phyloP scores from a whole-genome alignment of 2,888 invertebrate species.

The Carterocephalus palaemon region DNA sequence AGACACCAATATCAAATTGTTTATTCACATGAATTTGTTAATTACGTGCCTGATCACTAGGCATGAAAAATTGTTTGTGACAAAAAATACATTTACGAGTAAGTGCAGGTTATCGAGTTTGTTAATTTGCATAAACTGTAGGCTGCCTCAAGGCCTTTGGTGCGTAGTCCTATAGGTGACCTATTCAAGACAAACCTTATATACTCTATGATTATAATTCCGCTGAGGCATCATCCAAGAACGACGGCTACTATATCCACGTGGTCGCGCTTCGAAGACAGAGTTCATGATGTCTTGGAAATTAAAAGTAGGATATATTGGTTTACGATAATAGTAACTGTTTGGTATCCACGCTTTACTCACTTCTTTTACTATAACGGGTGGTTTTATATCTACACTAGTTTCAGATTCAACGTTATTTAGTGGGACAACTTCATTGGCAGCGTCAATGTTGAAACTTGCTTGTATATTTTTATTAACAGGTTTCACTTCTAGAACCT shows the following conservation, averaged over 20 bases:
- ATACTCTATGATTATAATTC: slow-evolving; percentile 32
- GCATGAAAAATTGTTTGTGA: slow-evolving; percentile 1
- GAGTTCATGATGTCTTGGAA: slow-evolving; percentile 45
- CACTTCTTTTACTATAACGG: slow-evolving; percentile 60
- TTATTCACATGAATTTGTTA: slow-evolving; percentile 15
- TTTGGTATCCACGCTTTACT: slow-evolving; percentile 43
- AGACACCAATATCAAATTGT: not conserved
- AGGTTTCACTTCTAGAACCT: slow-evolving; percentile 31
- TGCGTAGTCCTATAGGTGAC: slow-evolving; percentile 32
- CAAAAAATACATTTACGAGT: slow-evolving; percentile 5
- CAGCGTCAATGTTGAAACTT: slow-evolving; percentile 46
- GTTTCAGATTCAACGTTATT: slow-evolving; percentile 36
- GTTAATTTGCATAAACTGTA: slow-evolving; percentile 8
- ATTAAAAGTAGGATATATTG: slow-evolving; percentile 32
- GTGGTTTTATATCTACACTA: slow-evolving; percentile 37
- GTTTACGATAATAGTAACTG: slow-evolving; percentile 26
- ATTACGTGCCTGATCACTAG: not conserved
- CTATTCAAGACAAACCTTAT: slow-evolving; percentile 53
- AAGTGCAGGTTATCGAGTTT: slow-evolving; percentile 9
- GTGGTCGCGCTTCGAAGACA: slow-evolving; percentile 37
- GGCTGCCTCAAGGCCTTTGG: slow-evolving; percentile 48
- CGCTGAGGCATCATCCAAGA: slow-evolving; percentile 36
- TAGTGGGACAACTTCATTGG: slow-evolving; percentile 50
- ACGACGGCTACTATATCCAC: slow-evolving; percentile 34
- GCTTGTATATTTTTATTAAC: slow-evolving; percentile 43